Evolutionary conservation across 1,140 invertebrate genomes (phyloP).

Genomic region (Bombus waltoni): DNA sequence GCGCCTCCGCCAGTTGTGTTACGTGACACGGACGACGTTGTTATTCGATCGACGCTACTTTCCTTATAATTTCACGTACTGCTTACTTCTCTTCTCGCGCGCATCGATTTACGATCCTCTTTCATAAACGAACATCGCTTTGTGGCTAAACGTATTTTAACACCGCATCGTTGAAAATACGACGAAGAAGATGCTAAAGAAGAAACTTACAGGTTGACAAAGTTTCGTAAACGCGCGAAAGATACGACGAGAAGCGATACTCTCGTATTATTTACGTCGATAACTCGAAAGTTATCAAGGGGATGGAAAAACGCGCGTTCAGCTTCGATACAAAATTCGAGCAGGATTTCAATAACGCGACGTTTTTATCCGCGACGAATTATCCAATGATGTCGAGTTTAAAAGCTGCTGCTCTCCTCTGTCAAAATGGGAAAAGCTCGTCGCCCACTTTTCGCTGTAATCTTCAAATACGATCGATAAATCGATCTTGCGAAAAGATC

Average conservation of each 20-base stretch:
- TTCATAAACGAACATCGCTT: neutral
- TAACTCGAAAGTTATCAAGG: neutral
- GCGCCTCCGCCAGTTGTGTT: too few relatives aligned
- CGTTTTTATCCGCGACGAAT: neutral
- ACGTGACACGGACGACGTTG: too few relatives aligned
- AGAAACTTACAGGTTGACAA: neutral
- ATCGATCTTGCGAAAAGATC: neutral
- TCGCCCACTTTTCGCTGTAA: neutral
- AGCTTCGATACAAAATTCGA: fast-evolving
- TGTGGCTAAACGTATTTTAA: neutral
- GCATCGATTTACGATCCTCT: too few relatives aligned
- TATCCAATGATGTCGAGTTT: neutral
- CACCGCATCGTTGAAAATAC: neutral
- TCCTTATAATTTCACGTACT: neutral
- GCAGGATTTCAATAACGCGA: neutral
- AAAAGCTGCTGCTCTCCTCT: neutral
- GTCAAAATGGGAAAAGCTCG: neutral
- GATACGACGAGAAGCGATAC: neutral
- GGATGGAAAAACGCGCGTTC: too few relatives aligned
- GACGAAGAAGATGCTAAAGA: too few relatives aligned
- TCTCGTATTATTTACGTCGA: neutral
- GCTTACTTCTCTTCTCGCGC: neutral
- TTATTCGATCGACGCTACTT: neutral
- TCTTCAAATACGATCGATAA: neutral
- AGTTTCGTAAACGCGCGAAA: neutral